These are phyloP conservation scores for Caenorhabditis sp. DNA, from an alignment of 2,888 invertebrate species.

Conservation along the genomic window DNA sequence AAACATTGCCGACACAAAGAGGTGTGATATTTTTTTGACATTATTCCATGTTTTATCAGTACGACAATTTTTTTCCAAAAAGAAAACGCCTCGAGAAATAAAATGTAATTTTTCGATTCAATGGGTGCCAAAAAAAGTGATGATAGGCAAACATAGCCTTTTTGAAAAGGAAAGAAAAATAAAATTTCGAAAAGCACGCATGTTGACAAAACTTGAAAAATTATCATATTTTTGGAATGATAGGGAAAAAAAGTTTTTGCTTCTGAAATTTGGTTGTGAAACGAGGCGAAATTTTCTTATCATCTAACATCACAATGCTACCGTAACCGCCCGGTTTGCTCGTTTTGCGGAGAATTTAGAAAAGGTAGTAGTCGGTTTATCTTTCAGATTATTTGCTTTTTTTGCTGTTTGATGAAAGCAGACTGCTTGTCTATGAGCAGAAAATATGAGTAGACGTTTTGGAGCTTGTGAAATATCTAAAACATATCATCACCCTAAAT, in stretches of 20 bases:
- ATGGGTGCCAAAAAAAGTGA: conserved; percentile 17
- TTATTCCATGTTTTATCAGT: not conserved
- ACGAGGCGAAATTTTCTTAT: not conserved
- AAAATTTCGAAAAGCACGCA: not conserved
- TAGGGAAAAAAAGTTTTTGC: not conserved
- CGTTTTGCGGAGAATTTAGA: not conserved
- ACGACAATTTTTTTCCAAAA: not conserved
- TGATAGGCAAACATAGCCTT: conserved; percentile 32
- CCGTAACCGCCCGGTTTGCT: not conserved
- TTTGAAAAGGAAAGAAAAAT: conserved; percentile 4
- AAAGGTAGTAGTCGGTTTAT: not conserved
- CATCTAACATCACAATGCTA: not conserved
- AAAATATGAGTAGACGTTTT: not conserved
- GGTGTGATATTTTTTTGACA: not conserved
- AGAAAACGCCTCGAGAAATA: not conserved
- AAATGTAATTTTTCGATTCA: conserved; percentile 25
- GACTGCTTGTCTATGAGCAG: not conserved
- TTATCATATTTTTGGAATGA: not conserved
- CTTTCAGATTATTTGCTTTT: not conserved
- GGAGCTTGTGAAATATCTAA: not conserved
- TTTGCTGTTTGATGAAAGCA: not conserved
- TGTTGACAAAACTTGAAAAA: not conserved
- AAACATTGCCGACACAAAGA: not conserved
- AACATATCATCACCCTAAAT: not conserved
- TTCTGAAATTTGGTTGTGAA: not conserved